Base-by-base conservation (phyloP, 2,888 invertebrate species). In the Pandemis cinnamomeana region DNA sequence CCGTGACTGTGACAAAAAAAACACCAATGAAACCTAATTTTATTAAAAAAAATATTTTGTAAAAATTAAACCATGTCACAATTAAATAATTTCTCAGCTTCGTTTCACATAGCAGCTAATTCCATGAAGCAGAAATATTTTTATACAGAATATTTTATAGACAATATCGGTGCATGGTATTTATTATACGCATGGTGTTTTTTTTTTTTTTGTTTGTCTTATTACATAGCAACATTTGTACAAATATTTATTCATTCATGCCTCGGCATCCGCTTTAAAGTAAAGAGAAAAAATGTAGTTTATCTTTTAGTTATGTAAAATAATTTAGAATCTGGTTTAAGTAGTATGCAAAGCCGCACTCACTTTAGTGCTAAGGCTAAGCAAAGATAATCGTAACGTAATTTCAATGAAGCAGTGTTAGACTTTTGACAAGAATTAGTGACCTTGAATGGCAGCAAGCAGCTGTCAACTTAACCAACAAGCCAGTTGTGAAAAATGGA, bases 381-480 rank as follows among this genome's bases (percentile, higher is more conserved):
- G 6, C 7, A 53, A 53, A 53, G 46, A 7, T n/a, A n/a, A 46
- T 53, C 27, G n/a, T 15, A 7, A 60, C 20, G 20, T 20, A 20
- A 20, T 20, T 13, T n/a, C 27, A 36, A 36, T 36, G 27, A 36
- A 2, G 27, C 27, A 8, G 11, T 67, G 58, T 60, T 66, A 58
- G 64, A 70, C 48, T 72, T 71, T 58, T 74, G 74, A 61, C 74
- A 74, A 81, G 78, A 78, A 78, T 73, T 78, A 78, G 78, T 78
- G 81, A 80, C 80, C 81, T 81, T 84, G 81, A 78, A 76, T 70
- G 63, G 63, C 48, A 76, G 71, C 85, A 86, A 76, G 71, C 85
- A 86, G 85, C 85, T 86, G 86, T 85, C 83, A 84, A 83, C 79
- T 70, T 82, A 82, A 82, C 79, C 80, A 82, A 82, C 72, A 75